Conservation (phyloP, 2,797 vertebrate genomes). For the Vespertilio murinus region DNA sequence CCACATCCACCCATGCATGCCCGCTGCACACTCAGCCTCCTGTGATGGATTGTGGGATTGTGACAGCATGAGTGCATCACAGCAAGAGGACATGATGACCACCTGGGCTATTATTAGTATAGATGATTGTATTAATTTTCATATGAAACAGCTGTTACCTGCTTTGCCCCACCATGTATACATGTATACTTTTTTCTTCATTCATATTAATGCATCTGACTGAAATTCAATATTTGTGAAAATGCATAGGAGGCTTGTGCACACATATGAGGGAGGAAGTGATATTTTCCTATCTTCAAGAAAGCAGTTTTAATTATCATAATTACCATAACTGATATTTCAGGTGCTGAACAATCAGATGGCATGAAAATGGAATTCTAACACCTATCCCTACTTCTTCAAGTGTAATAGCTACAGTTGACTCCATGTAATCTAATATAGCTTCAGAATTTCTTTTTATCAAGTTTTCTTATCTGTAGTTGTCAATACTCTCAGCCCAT, state of each 20-base stretch:
- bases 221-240: constrained; percentile 31
- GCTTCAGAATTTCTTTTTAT: constrained; percentile 30
- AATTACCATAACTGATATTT: constrained; percentile 6
- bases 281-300: background rate
- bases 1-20: too few species aligned
- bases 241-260: background rate
- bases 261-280: background rate
- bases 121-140: background rate
- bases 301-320: background rate
- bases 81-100: too few species aligned
- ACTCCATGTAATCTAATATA: background rate
- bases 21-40: too few species aligned
- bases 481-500: background rate
- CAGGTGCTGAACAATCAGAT: constrained; percentile 23
- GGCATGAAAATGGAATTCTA: constrained; percentile 23
- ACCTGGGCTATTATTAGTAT: too few species aligned
- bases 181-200: background rate
- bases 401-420: background rate
- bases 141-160: background rate
- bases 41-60: too few species aligned
- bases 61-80: too few species aligned
- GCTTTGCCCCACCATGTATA: background rate
- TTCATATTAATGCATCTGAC: background rate
- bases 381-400: background rate
- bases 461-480: background rate